Base-by-base conservation (phyloP, 2,888 invertebrate genomes). In the Lymantria monacha region DNA sequence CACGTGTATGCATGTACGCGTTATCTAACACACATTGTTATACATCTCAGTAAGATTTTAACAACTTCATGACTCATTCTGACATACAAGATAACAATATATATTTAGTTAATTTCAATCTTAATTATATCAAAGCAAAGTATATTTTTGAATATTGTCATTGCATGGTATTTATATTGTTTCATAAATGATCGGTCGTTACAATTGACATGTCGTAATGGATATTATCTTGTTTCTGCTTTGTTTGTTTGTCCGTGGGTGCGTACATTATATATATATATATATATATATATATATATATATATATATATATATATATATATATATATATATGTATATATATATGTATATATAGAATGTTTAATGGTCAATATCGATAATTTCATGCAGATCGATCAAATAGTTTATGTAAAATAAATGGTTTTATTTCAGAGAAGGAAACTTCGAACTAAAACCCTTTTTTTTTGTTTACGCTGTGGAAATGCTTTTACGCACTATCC, bases 1-100 rank as follows among this genome's bases (percentile, higher is more conserved):
- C 84, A 86, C 87, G 81, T 83, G 77, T 80, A 83, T 67, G 76
- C 76, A 66, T 83, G 81, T 81, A 71, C 70, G 63, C 61, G 70
- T 79, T 86, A 87, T 86, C 86, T 81, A 63, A 69, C 68, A 75
- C 74, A 82, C 55, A 66, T 66, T 66, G 66, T 66, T 64, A 55
- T 52, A 64, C 63, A 67, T 69, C 67, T 69, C 66, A 53, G 48
- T 65, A 57, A 50, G 60, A 57, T 59, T 59, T 69, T 66, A n/a
- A 67, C 66, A 66, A 68, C 69, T 67, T 67, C 63, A 67, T 67
- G 68, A 54, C 59, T 67, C 68, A 67, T 61, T 64, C 59, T 46
- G 51, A 67, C 52, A 55, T 46, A 42, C 42, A 49, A 15, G 54
- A 51, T 44, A 63, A 62, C 48, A 61, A 46, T 40, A 36, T 0